A percentile compares a stretch with the other conserved stretches of the same genome.
These are phyloP conservation scores for Andricus grossulariae DNA, from an alignment of 1,140 invertebrate species.

Conservation along the genomic window DNA sequence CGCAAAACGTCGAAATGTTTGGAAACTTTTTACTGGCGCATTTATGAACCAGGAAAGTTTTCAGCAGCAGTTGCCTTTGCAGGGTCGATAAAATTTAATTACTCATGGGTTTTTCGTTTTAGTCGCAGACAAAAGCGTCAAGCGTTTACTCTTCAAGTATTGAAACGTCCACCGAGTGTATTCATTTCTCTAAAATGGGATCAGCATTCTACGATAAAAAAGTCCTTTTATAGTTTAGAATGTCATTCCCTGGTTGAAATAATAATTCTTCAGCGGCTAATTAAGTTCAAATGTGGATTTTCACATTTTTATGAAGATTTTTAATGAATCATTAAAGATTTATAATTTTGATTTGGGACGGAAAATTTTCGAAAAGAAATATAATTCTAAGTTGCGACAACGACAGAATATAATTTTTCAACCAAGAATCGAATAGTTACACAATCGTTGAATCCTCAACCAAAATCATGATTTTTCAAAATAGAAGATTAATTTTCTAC, in stretches of 20 bases:
- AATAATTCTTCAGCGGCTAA: too few relatives aligned
- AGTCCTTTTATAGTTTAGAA: neutral
- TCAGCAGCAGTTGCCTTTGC: slow-evolving; percentile 19
- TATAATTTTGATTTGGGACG: too few relatives aligned
- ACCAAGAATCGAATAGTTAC: too few relatives aligned
- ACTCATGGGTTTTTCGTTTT: slow-evolving; percentile 28
- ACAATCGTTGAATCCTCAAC: too few relatives aligned
- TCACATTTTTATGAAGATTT: too few relatives aligned
- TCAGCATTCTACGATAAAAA: neutral
- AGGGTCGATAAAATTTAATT: slow-evolving; percentile 32
- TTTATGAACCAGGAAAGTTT: slow-evolving; percentile 26
- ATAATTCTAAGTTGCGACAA: too few relatives aligned
- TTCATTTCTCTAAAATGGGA: slow-evolving; percentile 14
- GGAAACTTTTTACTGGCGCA: slow-evolving; percentile 17
- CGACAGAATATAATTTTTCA: too few relatives aligned
- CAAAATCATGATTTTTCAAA: too few relatives aligned
- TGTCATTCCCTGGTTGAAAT: neutral
- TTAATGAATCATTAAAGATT: too few relatives aligned
- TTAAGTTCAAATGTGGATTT: too few relatives aligned
- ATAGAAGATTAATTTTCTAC: too few relatives aligned
- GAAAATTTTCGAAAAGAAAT: too few relatives aligned
- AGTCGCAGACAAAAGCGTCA: slow-evolving; percentile 22
- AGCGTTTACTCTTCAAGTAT: slow-evolving; percentile 19
- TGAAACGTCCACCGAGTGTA: neutral
- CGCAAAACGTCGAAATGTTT: neutral